These are phyloP conservation scores for Telmatochromis sp. DNA, from an alignment of 2,113 vertebrate species.

Conservation along the genomic window DNA sequence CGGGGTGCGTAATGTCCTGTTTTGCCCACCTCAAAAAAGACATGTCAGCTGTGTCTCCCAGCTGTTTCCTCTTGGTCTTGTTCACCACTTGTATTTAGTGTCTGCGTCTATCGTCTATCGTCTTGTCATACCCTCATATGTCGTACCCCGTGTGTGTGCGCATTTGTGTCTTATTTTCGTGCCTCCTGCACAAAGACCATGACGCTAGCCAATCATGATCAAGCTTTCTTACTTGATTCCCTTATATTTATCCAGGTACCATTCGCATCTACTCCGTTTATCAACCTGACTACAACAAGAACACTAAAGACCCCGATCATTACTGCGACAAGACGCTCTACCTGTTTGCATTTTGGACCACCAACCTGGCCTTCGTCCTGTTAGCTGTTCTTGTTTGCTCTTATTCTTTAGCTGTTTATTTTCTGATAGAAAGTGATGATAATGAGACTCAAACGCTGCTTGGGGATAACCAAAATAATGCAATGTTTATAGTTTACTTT, in stretches of 20 bases:
- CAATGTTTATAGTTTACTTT: rapidly evolving
- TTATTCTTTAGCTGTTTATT: background rate
- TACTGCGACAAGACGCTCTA: slow-evolving; percentile 64
- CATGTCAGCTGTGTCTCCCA: background rate
- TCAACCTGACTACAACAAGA: slow-evolving; percentile 58
- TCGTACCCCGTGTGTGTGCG: rapidly evolving
- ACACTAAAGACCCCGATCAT: background rate
- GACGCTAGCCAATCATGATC: background rate
- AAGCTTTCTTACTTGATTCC: background rate
- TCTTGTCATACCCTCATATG: background rate
- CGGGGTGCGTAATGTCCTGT: background rate
- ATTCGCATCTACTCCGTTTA: slow-evolving; percentile 68
- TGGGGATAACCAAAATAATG: background rate
- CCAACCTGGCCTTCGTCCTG: slow-evolving; percentile 47
- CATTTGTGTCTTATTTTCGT: background rate
- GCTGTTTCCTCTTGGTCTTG: background rate
- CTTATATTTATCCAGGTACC: rapidly evolving
- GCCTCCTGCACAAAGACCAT: background rate
- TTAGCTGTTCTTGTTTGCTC: background rate
- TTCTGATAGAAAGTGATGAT: background rate
- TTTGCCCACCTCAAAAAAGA: background rate
- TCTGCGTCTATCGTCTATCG: rapidly evolving
- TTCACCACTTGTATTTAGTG: background rate
- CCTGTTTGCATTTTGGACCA: slow-evolving; percentile 72
- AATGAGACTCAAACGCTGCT: rapidly evolving